Evolutionary conservation across 2,888 invertebrate genomes (phyloP), one percentile per base, ranked within the genome.

Genomic region (Amorpha juglandis): DNA sequence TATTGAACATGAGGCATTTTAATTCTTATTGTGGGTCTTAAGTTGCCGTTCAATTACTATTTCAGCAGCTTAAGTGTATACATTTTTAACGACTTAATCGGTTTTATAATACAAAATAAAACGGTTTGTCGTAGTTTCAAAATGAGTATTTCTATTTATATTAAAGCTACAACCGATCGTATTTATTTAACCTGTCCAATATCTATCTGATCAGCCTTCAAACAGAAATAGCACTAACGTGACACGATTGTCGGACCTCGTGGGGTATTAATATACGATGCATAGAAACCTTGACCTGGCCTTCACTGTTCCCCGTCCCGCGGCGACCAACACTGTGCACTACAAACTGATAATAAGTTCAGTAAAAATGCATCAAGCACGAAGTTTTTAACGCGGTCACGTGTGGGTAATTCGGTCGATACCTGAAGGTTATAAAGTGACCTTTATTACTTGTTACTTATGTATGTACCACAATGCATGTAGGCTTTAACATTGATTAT

Each of bases 281-380:
- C 84, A 87, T 78, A 76, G 72, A 67, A 74, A 77, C 91, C 91
- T 89, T 91, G 91, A 87, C 91, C 89, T 66, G 80, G 75, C 90
- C 89, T 88, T 88, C 83, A 81, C 81, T 73, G 65, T 65, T 63
- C 69, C 73, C 70, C 50, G 63, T 58, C 64, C 52, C 19, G n/a
- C 19, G 33, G 33, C 53, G 16, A 9, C 55, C 38, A 48, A 19
- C 48, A 38, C 58, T 58, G 38, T 35, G 9, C 19, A 19, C 50
- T 3, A 51, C 35, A 55, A 64, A 64, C 47, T 48, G 33, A 33
- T 45, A 67, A 66, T 69, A 70, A 67, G 50, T 70, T 68, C 69
- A 74, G 71, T 74, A 74, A 79, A 78, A 77, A 76, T 79, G 78
- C 77, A 79, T 78, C 74, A 74, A 70, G 71, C 71, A 68, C 68